A percentile compares a stretch with the other conserved stretches of the same genome.
These are phyloP conservation scores for Geopemphigus sp. DNA, from an alignment of 1,140 invertebrate species.

Conservation along the genomic window DNA sequence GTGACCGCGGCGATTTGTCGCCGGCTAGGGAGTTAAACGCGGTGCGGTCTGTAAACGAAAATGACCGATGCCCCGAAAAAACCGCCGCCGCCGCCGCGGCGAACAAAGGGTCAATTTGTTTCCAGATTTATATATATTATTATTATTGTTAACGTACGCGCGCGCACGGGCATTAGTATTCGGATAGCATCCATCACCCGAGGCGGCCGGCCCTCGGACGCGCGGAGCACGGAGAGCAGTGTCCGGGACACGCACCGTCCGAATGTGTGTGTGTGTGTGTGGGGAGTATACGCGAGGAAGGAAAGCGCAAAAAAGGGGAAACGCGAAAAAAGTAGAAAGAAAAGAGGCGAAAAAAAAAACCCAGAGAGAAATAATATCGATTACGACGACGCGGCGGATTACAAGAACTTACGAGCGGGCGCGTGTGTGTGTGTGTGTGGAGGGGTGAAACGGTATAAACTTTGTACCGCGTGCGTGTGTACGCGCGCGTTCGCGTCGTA, in stretches of 20 bases:
- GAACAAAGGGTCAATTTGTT: conserved; percentile 47
- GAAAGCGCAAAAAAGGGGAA: neutral
- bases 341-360: neutral
- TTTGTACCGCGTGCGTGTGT: too few species aligned
- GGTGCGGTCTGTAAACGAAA: conserved; percentile 48
- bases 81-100: neutral
- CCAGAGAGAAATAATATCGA: conserved; percentile 47
- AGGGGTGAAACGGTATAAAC: neutral
- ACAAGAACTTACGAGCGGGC: conserved; percentile 31
- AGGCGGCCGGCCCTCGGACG: neutral
- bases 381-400: conserved; percentile 34
- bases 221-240: neutral
- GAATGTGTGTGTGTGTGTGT: too few species aligned
- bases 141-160: conserved; percentile 6
- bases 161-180: conserved; percentile 23
- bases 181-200: conserved; percentile 45
- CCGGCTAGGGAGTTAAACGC: conserved; percentile 23
- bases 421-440: neutral
- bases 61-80: conserved; percentile 45
- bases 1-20: conserved; percentile 28
- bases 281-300: neutral
- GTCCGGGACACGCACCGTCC: conserved; percentile 28
- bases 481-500: too few species aligned
- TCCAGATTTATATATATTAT: conserved; percentile 46
- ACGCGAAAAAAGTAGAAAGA: neutral